Evolutionary conservation across 2,113 vertebrate genomes (phyloP), one percentile per base, ranked within the genome.

Genomic region (Carassius gibelio): DNA sequence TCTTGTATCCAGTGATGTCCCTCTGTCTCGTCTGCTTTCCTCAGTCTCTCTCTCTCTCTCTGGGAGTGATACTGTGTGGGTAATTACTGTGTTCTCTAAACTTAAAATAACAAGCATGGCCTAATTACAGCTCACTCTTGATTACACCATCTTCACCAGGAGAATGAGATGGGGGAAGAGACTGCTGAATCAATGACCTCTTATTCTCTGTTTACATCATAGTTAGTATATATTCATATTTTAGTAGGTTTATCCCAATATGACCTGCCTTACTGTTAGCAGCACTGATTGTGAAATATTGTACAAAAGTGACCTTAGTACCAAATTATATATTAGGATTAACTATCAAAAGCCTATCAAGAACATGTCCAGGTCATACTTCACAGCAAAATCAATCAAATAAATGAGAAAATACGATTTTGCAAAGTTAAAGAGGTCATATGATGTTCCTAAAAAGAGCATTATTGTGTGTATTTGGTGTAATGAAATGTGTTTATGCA

Each of bases 41-140:
- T 9, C 42, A 8, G 8, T 42, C 42, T 45, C 42, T 45, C 42
- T 42, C 42, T 75, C 64, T 86, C 26, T 68, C 52, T 87, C 66
- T 78, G 82, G 82, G 75, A 84, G 88, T 84, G 85, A 85, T 75
- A 87, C 87, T 82, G 84, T 83, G 55, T n/a, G 80, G 85, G 64
- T 90, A 89, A 91, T 91, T 89, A 87, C 88, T 87, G 87, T 85
- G 87, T 88, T 87, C 84, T 86, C 83, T 86, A 87, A 89, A 86
- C 88, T 88, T 90, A 88, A 88, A 89, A 91, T 91, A 91, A 91
- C 83, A 89, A 88, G 89, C 85, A 75, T 87, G 87, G 34, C 88
- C 81, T 89, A 90, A 91, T 91, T 91, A 91, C 86, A 88, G 71
- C 81, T 79, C 76, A 83, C 84, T 89, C 82, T 82, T 87, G 87